These are phyloP conservation scores for Daubentonia madagascariensis DNA, from an alignment of 2,113 vertebrate species.

Conservation along the genomic window DNA sequence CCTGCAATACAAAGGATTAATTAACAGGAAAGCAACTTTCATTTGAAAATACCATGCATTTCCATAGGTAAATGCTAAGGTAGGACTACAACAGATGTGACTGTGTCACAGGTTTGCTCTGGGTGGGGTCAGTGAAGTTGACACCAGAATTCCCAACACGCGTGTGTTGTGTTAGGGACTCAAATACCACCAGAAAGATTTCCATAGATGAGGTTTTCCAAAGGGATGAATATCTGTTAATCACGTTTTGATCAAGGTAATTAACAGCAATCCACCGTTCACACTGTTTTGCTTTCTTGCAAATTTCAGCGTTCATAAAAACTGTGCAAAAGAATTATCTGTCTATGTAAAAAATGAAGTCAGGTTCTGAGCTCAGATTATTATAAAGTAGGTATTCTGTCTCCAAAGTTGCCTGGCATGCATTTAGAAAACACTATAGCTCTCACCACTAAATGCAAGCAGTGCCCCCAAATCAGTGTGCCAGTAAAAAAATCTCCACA, in stretches of 20 bases:
- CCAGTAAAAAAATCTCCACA: not conserved
- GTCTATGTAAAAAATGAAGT: not conserved
- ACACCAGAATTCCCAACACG: not conserved
- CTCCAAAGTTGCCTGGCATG: not conserved
- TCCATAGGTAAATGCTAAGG: not conserved
- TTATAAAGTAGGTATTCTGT: not conserved
- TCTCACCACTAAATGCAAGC: not conserved
- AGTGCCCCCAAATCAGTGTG: not conserved
- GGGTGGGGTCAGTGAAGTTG: rapidly evolving
- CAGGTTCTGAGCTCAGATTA: not conserved
- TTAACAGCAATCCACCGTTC: not conserved
- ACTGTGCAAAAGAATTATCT: not conserved
- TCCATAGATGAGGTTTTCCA: not conserved
- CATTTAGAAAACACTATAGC: not conserved
- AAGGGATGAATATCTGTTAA: not conserved
- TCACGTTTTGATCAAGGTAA: not conserved
- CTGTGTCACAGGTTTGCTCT: not conserved
- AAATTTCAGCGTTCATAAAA: not conserved
- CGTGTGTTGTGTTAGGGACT: not conserved
- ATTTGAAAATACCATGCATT: not conserved
- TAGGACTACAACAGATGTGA: not conserved
- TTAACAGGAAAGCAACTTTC: not conserved
- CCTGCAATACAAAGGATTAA: not conserved
- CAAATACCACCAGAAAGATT: not conserved
- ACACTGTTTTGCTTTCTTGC: not conserved